Conservation (phyloP, 2,113 vertebrate genomes). For the Rhinopomastus cyanomelas region DNA sequence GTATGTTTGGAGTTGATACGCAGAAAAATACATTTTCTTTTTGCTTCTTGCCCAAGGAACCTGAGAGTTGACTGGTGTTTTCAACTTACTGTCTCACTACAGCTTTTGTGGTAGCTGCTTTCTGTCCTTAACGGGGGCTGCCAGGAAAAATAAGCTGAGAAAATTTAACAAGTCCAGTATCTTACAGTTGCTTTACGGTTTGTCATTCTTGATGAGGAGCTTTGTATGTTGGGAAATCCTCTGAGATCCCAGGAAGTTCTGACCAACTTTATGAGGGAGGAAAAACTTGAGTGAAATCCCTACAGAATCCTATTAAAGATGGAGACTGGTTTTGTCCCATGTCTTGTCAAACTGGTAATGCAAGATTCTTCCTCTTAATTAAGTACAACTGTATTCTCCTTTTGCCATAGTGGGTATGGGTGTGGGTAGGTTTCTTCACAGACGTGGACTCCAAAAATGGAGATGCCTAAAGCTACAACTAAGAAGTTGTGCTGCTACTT, state of each 20-base stretch:
- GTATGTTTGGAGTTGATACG: neutral
- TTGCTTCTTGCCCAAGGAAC: neutral
- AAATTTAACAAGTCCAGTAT: neutral
- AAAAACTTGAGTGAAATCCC: neutral
- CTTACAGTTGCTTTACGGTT: neutral
- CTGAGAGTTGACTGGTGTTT: neutral
- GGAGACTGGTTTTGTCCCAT: conserved; percentile 42
- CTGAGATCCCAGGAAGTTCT: neutral
- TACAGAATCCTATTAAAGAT: conserved; percentile 10
- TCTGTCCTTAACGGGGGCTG: neutral
- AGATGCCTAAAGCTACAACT: conserved; percentile 54
- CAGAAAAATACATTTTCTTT: neutral
- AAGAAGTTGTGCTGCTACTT: conserved; percentile 38
- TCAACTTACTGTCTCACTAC: neutral
- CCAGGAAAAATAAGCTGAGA: neutral
- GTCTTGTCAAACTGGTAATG: conserved; percentile 32
- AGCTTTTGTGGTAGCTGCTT: neutral
- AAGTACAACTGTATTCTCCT: conserved; percentile 49
- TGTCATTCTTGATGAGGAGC: neutral
- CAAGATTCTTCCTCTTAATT: conserved; percentile 60
- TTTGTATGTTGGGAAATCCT: neutral
- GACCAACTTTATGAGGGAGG: neutral
- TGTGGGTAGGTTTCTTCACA: conserved; percentile 53
- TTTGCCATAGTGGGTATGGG: conserved; percentile 50
- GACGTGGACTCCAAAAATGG: conserved; percentile 46